Base-by-base conservation (phyloP, 2,888 invertebrate genomes). In the Blastobasis lacticolella region DNA sequence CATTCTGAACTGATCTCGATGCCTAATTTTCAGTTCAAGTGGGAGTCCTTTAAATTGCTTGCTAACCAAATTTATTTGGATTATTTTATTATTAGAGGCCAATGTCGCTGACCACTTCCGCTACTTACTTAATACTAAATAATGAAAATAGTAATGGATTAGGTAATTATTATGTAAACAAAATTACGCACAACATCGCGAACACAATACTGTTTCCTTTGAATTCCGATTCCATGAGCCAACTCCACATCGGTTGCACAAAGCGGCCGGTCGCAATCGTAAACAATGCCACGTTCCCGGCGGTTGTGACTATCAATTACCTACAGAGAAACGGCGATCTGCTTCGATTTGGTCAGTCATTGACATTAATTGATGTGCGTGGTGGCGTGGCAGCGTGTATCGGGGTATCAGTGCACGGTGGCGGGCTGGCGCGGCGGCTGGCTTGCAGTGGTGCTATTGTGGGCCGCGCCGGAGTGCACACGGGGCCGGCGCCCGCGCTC, bases 371-470 rank as follows among this genome's bases (percentile, higher is more conserved):
- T 81, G 77, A 69, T 75, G 64, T 69, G 65, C 62, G 69, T 71
- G 71, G 75, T 73, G 71, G 71, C 71, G 75, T 73, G 71, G 71
- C 73, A 78, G 9, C 76, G 75, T 77, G 75, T 67, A 70, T 78
- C 82, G 82, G 84, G 83, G 78, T 75, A 70, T 78, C 82, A 83
- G 84, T 83, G 78, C 75, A 78, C 71, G 68, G 68, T 61, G 62
- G 59, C 63, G 70, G 62, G 51, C 60, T 66, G 69, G 64, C 71
- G 73, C 65, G 23, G 23, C 23, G 23, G 23, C 23, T 23, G 23
- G 23, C 23, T 23, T 23, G 23, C 23, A 23, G 23, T 23, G 23
- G 23, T 23, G 23, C 23, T 23, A 23, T 23, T 23, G 23, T 23
- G 23, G 23, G 23, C 23, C 23, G 23, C 23, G 23, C 23, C 23